phyloP scores from a whole-genome alignment of 2,113 vertebrate genomes.

The Sinocyclocheilus anshuiensis region DNA sequence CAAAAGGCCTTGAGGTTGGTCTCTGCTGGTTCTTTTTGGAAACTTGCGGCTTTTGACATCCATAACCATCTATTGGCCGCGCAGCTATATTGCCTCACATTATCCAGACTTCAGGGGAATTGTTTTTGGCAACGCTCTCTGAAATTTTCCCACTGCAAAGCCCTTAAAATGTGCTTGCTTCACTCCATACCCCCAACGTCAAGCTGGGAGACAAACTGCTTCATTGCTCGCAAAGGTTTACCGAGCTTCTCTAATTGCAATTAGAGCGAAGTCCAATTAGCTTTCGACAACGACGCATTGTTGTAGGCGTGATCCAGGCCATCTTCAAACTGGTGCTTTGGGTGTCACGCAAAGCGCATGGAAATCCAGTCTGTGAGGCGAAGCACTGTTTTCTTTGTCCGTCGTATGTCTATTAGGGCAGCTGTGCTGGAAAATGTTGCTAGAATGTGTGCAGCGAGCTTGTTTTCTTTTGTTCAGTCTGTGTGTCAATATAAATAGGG shows the following conservation, averaged over 20 bases:
- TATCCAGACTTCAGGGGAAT: slow-evolving; percentile 78
- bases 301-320: slow-evolving; percentile 16
- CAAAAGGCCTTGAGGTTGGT: slow-evolving; percentile 78
- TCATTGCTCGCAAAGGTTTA: slow-evolving; percentile 26
- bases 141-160: slow-evolving; percentile 74
- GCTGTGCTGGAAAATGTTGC: slow-evolving; percentile 47
- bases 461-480: slow-evolving; percentile 73
- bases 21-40: slow-evolving; percentile 80
- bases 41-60: slow-evolving; percentile 81
- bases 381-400: slow-evolving; percentile 48
- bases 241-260: slow-evolving; percentile 52
- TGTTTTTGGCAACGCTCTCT: slow-evolving; percentile 76
- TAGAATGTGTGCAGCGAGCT: slow-evolving; percentile 20
- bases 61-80: slow-evolving; percentile 74
- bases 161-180: slow-evolving; percentile 65
- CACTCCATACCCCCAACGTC: slow-evolving; percentile 44
- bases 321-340: not conserved
- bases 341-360: not conserved
- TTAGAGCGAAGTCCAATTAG: slow-evolving; percentile 53
- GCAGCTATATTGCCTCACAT: slow-evolving; percentile 79
- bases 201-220: slow-evolving; percentile 37
- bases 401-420: slow-evolving; percentile 48
- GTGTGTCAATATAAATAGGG: slow-evolving; percentile 67
- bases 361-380: slow-evolving; percentile 34
- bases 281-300: slow-evolving; percentile 2